Evolutionary conservation across 2,113 vertebrate genomes (phyloP), one percentile per base, ranked within the genome.

Genomic region (Epinephelus moara): DNA sequence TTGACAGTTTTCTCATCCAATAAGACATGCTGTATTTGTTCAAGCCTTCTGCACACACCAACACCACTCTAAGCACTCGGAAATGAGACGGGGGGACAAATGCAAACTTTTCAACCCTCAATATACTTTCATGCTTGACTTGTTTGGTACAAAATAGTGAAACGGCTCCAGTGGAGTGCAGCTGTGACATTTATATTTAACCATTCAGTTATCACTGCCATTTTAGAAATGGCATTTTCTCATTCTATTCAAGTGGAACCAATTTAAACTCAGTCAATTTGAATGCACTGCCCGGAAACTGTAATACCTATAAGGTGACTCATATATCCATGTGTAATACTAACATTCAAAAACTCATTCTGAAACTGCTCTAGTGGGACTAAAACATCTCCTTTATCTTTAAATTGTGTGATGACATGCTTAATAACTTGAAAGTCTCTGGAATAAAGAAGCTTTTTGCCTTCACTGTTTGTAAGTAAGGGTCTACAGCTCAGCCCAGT

Each of bases 151-250:
- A 82, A 87, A 82, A 80, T 55, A 59, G 61, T 68, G 56, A 82
- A 88, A 79, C 49, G 15, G 81, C 77, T 81, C 72, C 63, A 75
- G 50, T 55, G 75, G 81, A 91, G 84, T 85, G 64, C 82, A 84
- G 81, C 86, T 86, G 87, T 92, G 89, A 93, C 92, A 91, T 92
- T 90, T 94, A 82, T 89, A 94, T 88, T 92, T 84, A 85, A 89
- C 25, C 71, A 89, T 85, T 84, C 71, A 59, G 60, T 85, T 92
- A 90, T 90, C 80, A 8, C 75, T 67, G 60, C 84, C 74, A 45
- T 80, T 88, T 87, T 47, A 30, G 62, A 70, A 79, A 83, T 40
- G 64, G 57, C 70, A 77, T 87, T 86, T 73, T 85, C 74, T 62
- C 40, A 45, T 90, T 90, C 68, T 79, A 15, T 79, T 82, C 49